Percentiles rank a stretch among this genome's conserved stretches.
These are phyloP conservation scores for Aurelia coerulea DNA, from an alignment of 30 jellyfish, hydroid and myxozoan genomes.

Conservation along the genomic window DNA sequence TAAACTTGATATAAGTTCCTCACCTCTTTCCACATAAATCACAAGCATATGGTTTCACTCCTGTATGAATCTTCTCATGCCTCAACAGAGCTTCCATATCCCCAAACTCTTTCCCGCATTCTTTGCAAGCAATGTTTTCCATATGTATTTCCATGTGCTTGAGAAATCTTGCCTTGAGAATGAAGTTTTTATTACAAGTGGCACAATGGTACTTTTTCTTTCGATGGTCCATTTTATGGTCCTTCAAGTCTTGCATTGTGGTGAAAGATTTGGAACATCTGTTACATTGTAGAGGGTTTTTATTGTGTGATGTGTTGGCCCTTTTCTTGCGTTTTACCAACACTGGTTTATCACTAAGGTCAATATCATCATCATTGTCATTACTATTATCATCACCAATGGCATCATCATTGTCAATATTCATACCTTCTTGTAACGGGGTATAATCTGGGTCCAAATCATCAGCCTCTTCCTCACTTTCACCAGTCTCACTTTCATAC, in stretches of 20 bases:
- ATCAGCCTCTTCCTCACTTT: no score
- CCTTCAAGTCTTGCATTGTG: background rate
- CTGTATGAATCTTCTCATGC: background rate
- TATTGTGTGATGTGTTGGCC: background rate
- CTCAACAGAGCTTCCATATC: conserved; percentile 5
- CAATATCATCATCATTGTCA: background rate
- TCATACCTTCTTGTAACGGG: background rate
- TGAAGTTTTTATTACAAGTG: background rate
- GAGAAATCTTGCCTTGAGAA: background rate
- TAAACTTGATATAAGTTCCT: background rate
- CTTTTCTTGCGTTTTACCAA: background rate
- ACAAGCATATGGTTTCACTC: conserved; percentile 7
- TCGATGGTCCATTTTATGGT: background rate
- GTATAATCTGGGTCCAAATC: no score
- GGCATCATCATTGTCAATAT: background rate
- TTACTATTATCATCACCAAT: background rate
- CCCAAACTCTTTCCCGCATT: background rate
- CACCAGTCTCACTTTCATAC: no score
- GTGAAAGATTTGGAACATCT: background rate
- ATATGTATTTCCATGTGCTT: background rate
- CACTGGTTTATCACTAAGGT: background rate
- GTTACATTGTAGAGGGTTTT: background rate
- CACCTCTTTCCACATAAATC: background rate
- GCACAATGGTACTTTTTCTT: conserved; percentile 1
- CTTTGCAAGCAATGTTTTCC: background rate